Evolutionary conservation across 2,888 invertebrate species (phyloP), one percentile per base, ranked within the genome.

Genomic region (Caenorhabditis zanzibari): DNA sequence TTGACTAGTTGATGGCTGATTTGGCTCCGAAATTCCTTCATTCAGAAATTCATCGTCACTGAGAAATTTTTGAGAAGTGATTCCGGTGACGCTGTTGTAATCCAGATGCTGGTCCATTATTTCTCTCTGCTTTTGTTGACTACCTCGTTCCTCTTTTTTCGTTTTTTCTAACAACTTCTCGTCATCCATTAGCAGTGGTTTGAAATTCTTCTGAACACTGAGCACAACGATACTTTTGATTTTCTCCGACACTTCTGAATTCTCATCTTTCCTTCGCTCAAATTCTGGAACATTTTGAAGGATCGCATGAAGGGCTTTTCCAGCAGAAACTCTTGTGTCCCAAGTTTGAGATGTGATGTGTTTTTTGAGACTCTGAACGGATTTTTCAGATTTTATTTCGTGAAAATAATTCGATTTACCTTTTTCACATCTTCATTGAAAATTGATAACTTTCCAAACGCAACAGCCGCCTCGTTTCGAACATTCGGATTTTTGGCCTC

Each of bases 401-500:
- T 26, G 14, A 0, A 12, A 26, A 54, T 54, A 26, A 26, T 49
- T 14, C 24, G 0, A 19, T 19, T 38, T 19, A 88, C 88, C 56
- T 83, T 69, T 49, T 83, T 68, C 10, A 89, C 85, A 24, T 84
- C 81, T 54, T 84, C 81, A 66, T 87, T 88, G 19, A 86, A 83
- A 59, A 90, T 72, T 2, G 90, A 87, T 58, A 89, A 88, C 54
- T 89, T 88, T 12, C 84, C 86, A 52, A 90, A 85, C 9, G 87
- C 88, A 5, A 59, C 58, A 24, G 87, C 89, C 4, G 92, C 90
- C 76, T 92, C 90, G 28, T 79, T 58, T 16, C 92, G 90, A 61
- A 91, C 86, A 19, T 87, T 85, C 19, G 88, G 80, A 71, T 91
- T 91, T 77, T 88, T 88, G 26, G 90, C 87, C 56, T 90, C 92